Evolutionary conservation across 2,113 vertebrate species (phyloP).

Genomic region (Polypterus senegalus): DNA sequence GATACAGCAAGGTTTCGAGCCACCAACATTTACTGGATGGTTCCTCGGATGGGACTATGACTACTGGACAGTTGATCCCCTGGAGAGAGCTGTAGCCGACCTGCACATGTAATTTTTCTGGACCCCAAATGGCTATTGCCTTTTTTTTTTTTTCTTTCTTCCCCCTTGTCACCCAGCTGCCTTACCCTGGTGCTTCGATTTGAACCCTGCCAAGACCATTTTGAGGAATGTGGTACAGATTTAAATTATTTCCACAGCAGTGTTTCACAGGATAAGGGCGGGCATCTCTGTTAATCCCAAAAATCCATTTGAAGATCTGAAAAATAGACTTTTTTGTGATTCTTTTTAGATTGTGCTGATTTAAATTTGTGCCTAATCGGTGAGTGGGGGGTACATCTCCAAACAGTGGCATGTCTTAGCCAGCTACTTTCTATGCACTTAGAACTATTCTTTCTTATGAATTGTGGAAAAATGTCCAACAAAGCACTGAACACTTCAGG

Average conservation of each 20-base stretch:
- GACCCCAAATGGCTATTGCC: conserved; percentile 20
- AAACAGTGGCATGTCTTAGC: too few species aligned
- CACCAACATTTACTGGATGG: conserved; percentile 90
- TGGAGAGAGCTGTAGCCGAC: conserved; percentile 76
- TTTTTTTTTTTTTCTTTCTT: conserved; percentile 19
- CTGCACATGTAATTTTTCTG: conserved; percentile 57
- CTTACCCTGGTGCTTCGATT: conserved; percentile 13
- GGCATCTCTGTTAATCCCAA: not conserved
- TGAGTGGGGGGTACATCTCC: too few species aligned
- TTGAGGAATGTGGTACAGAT: not conserved
- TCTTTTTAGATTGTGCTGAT: too few species aligned
- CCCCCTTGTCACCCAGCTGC: conserved; percentile 10
- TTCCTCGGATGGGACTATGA: conserved; percentile 90
- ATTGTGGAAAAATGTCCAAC: too few species aligned
- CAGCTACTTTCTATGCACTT: too few species aligned
- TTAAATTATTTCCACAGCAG: too few species aligned
- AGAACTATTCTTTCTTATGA: too few species aligned
- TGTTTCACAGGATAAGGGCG: too few species aligned
- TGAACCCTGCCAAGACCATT: not conserved
- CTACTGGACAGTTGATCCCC: conserved; percentile 80
- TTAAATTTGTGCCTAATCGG: too few species aligned
- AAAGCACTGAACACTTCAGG: too few species aligned
- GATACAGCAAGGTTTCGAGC: conserved; percentile 78
- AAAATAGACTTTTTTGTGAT: conserved; percentile 13
- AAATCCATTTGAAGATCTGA: conserved; percentile 37